These are phyloP conservation scores for Eucera pruinosa DNA, from an alignment of 2,888 invertebrate species.

Conservation along the genomic window DNA sequence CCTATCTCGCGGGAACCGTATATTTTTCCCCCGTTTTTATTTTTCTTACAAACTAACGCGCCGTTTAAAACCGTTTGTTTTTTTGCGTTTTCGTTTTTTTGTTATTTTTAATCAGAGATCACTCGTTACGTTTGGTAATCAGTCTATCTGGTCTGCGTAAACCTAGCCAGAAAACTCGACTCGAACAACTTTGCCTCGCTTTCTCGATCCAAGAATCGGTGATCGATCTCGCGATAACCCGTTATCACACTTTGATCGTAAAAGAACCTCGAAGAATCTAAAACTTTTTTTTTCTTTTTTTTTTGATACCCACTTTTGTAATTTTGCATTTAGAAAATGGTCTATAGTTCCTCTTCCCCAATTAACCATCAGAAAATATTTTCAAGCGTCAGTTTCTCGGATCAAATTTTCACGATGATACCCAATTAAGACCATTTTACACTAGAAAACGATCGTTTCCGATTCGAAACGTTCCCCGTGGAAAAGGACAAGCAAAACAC, in stretches of 20 bases:
- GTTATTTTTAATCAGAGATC: conserved; percentile 73
- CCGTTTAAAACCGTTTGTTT: conserved; percentile 57
- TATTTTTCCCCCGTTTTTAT: conserved; percentile 21
- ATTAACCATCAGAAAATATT: too few species aligned
- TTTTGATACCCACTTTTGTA: too few species aligned
- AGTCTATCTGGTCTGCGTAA: conserved; percentile 78
- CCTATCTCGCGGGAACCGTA: conserved; percentile 12
- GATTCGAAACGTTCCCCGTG: background rate
- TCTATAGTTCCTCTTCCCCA: background rate
- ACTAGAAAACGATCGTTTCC: background rate
- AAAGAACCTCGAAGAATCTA: too few species aligned
- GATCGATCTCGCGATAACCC: conserved; percentile 11
- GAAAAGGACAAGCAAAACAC: background rate
- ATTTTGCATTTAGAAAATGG: background rate
- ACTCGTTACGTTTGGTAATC: conserved; percentile 78
- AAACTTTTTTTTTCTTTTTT: background rate
- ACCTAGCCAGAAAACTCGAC: conserved; percentile 62
- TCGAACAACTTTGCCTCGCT: conserved; percentile 30
- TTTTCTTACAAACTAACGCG: conserved; percentile 62
- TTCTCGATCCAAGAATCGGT: conserved; percentile 30
- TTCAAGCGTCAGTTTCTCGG: too few species aligned
- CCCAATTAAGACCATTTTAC: background rate
- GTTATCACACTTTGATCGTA: conserved; percentile 7
- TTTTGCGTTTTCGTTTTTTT: conserved; percentile 59
- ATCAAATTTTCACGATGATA: background rate